phyloP scores from a whole-genome alignment of 1,140 invertebrate genomes.

The Habropoda laboriosa region DNA sequence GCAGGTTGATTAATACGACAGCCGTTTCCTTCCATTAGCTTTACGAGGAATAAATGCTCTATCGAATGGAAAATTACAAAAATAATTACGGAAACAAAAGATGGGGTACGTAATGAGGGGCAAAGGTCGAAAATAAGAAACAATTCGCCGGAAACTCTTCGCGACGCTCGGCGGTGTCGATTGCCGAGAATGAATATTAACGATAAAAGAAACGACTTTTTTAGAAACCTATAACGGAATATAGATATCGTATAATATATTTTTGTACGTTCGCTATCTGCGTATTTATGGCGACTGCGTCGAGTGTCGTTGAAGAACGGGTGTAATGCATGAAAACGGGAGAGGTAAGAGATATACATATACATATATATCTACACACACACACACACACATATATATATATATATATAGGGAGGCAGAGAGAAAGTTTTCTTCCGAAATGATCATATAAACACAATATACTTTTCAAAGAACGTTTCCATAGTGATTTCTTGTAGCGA shows the following conservation, averaged over 20 bases:
- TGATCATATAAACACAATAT: neutral
- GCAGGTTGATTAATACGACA: neutral
- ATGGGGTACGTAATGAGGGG: neutral
- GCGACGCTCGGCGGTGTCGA: constrained; percentile 47
- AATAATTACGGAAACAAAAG: neutral
- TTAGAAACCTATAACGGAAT: constrained; percentile 78
- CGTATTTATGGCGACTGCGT: constrained; percentile 66
- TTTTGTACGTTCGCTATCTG: constrained; percentile 81
- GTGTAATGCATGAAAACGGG: neutral
- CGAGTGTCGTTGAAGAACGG: constrained; percentile 53
- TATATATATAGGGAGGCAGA: too few relatives aligned
- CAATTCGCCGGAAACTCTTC: constrained; percentile 11
- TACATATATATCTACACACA: too few relatives aligned
- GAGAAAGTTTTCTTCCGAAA: constrained; percentile 18
- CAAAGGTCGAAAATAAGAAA: neutral
- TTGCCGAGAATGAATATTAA: constrained; percentile 50
- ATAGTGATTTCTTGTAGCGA: neutral
- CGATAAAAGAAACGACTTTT: constrained; percentile 69
- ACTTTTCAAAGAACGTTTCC: neutral
- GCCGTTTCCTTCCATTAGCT: neutral
- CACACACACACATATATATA: too few relatives aligned
- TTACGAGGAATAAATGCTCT: neutral
- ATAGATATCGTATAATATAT: constrained; percentile 81
- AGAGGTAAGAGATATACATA: constrained; percentile 42
- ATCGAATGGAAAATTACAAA: neutral